phyloP scores from a whole-genome alignment of 1,140 invertebrate genomes.

The Gryon sp. region DNA sequence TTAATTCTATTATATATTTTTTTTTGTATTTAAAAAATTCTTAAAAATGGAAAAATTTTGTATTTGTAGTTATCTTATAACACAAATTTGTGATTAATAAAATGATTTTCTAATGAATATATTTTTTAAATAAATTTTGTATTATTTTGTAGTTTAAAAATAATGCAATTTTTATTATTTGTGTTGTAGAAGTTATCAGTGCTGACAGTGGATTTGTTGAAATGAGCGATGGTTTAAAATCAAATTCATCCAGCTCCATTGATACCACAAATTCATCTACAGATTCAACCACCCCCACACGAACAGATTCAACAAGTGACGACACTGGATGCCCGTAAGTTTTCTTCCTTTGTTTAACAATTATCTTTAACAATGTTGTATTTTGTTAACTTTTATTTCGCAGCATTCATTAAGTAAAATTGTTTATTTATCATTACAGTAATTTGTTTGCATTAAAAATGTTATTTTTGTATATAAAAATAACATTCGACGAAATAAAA shows the following conservation, averaged over 20 bases:
- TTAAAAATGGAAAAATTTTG: too few relatives aligned
- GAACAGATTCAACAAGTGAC: slow-evolving; percentile 74
- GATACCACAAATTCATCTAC: slow-evolving; percentile 69
- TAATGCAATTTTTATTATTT: slow-evolving; percentile 25
- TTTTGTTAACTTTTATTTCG: background rate
- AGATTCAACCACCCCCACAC: slow-evolving; percentile 68
- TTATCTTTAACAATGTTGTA: too few relatives aligned
- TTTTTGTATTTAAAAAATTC: too few relatives aligned
- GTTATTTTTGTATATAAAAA: slow-evolving; percentile 3
- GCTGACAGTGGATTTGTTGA: slow-evolving; percentile 75
- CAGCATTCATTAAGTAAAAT: too few relatives aligned
- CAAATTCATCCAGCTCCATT: slow-evolving; percentile 65
- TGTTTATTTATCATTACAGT: too few relatives aligned
- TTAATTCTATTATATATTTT: too few relatives aligned
- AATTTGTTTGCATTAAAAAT: too few relatives aligned
- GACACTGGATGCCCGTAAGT: slow-evolving; percentile 76
- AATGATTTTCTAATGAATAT: too few relatives aligned
- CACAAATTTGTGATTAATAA: too few relatives aligned
- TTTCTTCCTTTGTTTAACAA: too few relatives aligned
- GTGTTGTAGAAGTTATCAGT: slow-evolving; percentile 72
- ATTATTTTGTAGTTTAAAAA: slow-evolving; percentile 4
- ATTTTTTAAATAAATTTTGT: background rate
- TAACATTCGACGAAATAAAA: background rate
- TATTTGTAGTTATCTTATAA: too few relatives aligned
- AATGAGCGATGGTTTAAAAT: slow-evolving; percentile 74